Conservation (phyloP, 2,113 vertebrate species). For the Cervus canadensis region DNA sequence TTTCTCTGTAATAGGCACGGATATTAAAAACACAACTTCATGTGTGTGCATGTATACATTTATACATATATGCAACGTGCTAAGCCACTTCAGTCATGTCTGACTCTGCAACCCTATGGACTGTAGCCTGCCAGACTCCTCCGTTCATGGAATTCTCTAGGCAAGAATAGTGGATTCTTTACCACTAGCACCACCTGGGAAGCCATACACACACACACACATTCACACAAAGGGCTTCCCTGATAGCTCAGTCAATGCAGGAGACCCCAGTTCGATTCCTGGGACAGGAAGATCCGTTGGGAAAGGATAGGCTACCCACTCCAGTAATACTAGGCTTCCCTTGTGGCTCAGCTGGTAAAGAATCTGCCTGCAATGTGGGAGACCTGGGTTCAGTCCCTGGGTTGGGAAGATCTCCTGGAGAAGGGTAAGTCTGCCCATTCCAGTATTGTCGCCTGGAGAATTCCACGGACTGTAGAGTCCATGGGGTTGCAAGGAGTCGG, state of each 20-base stretch:
- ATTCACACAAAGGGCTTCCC: rapidly evolving
- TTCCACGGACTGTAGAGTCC: background rate
- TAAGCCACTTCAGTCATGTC: background rate
- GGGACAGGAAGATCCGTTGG: background rate
- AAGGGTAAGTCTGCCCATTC: background rate
- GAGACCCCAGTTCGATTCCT: background rate
- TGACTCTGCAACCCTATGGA: background rate
- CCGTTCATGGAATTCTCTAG: background rate
- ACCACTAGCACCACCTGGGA: background rate
- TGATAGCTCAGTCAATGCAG: background rate
- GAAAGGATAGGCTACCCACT: background rate
- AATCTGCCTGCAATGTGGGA: background rate
- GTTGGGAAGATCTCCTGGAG: background rate
- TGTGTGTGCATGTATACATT: background rate
- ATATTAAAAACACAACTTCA: background rate
- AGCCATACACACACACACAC: background rate
- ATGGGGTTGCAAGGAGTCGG: background rate
- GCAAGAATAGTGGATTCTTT: background rate
- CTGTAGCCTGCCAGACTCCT: background rate
- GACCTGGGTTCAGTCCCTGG: background rate
- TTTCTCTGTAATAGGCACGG: background rate
- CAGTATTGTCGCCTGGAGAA: background rate
- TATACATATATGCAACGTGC: background rate
- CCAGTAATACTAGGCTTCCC: too few relatives aligned
- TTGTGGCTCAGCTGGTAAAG: background rate